Base-by-base conservation (phyloP, 2,797 vertebrate genomes). In the Crenuchus spilurus region DNA sequence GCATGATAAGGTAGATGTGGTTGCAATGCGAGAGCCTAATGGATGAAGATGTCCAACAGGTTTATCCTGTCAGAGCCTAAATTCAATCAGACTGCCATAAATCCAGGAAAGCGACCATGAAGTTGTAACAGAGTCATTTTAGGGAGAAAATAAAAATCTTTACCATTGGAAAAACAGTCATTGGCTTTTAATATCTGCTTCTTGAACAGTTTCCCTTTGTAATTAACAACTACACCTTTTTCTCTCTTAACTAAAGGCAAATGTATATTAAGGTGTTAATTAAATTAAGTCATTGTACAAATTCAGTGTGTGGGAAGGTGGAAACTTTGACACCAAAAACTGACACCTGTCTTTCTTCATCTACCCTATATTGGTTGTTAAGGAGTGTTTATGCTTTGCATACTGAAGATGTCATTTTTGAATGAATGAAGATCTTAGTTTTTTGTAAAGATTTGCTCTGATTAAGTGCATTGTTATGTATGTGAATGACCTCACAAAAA, bases 1-100 rank as follows among this genome's bases (percentile, higher is more conserved):
- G 54, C 75, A 81, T 74, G 87, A 91, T 91, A 80, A 80, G 82
- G 68, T 72, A 73, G 71, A 79, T 64, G 76, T 22, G 30, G 49
- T 68, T 58, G 55, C 62, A 69, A 42, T 30, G 46, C 41, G 72
- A 71, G 57, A 68, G 49, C 54, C 73, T 79, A 80, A 78, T 76
- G 62, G 66, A 78, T 76, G 74, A 80, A 79, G 55, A 74, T 76
- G 70, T 79, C 62, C 70, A 52, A 74, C 71, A 78, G 76, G 65
- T 73, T 78, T 64, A 74, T 79, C 60, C 76, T 70, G 72, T 70
- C 69, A 60, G 51, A 41, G 44, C 18, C 68, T 37, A 54, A 75
- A 78, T 78, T 75, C 61, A 81, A 65, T 75, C 74, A 81, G 74
- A 58, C 48, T 37, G 42, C 55, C 68, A 55, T 69, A 75, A 54